Evolutionary conservation across 2,888 invertebrate genomes (phyloP), one percentile per base, ranked within the genome.

Genomic region (Andricus quercusramuli): DNA sequence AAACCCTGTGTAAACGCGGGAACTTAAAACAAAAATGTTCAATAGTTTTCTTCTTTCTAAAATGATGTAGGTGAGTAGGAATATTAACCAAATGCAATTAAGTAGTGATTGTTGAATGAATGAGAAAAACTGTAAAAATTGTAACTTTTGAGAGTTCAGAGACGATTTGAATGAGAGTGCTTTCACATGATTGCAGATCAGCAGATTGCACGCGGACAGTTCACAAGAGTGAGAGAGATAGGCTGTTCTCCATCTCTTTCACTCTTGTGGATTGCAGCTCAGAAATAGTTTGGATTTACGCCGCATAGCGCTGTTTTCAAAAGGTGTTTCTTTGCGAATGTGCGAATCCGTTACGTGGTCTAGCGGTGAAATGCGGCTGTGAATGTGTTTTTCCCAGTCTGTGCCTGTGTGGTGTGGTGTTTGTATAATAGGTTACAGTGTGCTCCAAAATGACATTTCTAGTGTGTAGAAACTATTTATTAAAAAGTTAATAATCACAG

Each of bases 381-480:
- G 25, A 25, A 25, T 25, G 25, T 25, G 83, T 86, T 83, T 88
- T 86, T 86, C 84, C 85, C 88, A 88, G 89, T 90, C 86, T 88
- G 88, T 90, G 90, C 88, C 86, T 88, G 89, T 90, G 90, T 90
- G 90, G 89, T 90, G 90, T 90, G 90, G 90, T 91, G 91, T 91
- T 91, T 91, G 91, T 90, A 90, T 90, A 89, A 91, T 90, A 91
- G 91, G 91, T 91, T 91, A 91, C 91, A 86, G 86, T 90, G 89
- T 88, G 88, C 88, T 90, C 86, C 85, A 90, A 90, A 90, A 91
- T 91, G 91, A 91, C 91, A 88, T 91, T 91, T 91, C 86, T 88
- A 86, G 87, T 83, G 86, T 88, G 87, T 89, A 88, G 86, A 88
- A 87, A 88, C 86, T 87, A 89, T 88, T 90, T 88, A 86, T 86